A percentile compares a stretch with the other conserved stretches of the same genome.
Conservation (phyloP, 2,113 vertebrate species). For the Phylloscopus trochilus region DNA sequence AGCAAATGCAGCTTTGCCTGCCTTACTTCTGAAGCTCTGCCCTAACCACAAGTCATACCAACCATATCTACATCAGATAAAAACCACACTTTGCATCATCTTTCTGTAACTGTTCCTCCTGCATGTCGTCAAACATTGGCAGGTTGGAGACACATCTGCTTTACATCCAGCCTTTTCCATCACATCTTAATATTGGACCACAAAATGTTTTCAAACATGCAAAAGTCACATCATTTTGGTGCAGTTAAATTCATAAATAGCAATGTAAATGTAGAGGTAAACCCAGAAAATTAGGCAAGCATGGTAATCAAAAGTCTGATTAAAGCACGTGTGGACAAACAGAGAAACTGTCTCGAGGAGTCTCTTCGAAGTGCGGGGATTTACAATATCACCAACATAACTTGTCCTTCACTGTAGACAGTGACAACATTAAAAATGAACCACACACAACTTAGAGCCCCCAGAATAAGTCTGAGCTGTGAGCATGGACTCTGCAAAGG, state of each 20-base stretch:
- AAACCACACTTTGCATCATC: not conserved
- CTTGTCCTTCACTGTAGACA: not conserved
- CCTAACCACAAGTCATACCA: not conserved
- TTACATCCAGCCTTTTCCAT: not conserved
- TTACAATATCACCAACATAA: not conserved
- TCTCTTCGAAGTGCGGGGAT: not conserved
- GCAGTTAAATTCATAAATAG: not conserved
- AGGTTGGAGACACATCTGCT: not conserved
- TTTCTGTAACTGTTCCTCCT: not conserved
- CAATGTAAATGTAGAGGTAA: not conserved
- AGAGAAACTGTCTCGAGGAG: not conserved
- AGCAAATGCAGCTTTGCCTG: not conserved
- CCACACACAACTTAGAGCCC: not conserved
- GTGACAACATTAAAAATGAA: not conserved
- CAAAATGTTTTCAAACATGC: not conserved
- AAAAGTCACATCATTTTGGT: not conserved
- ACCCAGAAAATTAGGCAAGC: not conserved
- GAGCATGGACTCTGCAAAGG: not conserved
- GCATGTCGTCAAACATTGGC: not conserved
- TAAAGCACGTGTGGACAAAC: not conserved
- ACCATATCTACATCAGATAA: not conserved
- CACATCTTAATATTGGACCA: not conserved
- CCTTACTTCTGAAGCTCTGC: not conserved
- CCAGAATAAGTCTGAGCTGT: not conserved
- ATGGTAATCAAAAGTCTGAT: not conserved